Base-by-base conservation (phyloP, 2,888 invertebrate species). In the Drosophila prostipennis region DNA sequence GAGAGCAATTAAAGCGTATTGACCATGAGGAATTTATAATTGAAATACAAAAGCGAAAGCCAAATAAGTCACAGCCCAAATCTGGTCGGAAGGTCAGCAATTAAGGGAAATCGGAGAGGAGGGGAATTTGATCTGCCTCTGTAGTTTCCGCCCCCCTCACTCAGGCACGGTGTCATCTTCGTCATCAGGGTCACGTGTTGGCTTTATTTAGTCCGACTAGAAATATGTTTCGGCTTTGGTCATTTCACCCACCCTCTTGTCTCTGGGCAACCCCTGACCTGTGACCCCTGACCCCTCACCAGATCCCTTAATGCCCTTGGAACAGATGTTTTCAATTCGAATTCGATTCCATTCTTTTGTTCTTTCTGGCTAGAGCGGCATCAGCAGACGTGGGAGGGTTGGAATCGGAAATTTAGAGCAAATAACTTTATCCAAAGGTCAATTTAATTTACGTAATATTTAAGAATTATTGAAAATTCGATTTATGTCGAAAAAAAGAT, bases 1-100 rank as follows among this genome's bases (percentile, higher is more conserved):
- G 79, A 74, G 69, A 72, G 83, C 87, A 86, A 85, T 85, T 86
- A 85, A 88, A 80, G 80, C 81, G 87, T 83, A 87, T 86, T 88
- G 88, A 85, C 88, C 85, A 77, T 86, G 79, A 77, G 74, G 72
- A 78, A 74, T 86, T 88, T 81, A 83, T 88, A 86, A 88, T 85
- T 88, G 84, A 88, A 85, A 88, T 76, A 83, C 84, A 55, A 57
- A 42, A 46, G 46, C 37, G 40, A 60, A 64, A 65, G 60, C 59
- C 67, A 49, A 58, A 55, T 65, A 74, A 64, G 72, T 75, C 70
- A 59, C 67, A 57, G 51, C 23, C 56, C 56, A 52, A 57, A 68
- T 73, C 58, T 76, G 74, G 37, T 43, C 63, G 70, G 74, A 83
- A 78, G 82, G 82, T 78, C 84, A 67, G 72, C 85, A 84, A 83